These are phyloP conservation scores for Anthophora plumipes DNA, from an alignment of 2,888 invertebrate genomes.

Conservation along the genomic window DNA sequence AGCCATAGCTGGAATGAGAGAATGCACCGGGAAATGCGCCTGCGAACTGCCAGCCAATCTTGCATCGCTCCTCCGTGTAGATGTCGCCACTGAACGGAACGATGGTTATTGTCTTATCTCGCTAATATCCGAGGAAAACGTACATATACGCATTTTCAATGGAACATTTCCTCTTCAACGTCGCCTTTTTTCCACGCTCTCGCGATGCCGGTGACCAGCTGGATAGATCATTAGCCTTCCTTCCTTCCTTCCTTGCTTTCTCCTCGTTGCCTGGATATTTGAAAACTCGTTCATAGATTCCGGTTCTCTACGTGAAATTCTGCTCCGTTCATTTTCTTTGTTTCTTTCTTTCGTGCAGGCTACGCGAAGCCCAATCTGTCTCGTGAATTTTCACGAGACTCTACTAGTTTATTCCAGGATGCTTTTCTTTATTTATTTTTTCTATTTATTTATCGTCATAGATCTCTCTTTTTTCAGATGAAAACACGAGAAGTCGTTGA, in stretches of 20 bases:
- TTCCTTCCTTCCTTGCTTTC: no score
- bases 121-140: neutral
- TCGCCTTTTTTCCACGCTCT: neutral
- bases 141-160: neutral
- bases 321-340: no score
- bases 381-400: no score
- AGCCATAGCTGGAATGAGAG: constrained; percentile 35
- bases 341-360: no score
- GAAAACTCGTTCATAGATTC: neutral
- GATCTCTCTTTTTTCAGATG: neutral
- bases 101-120: neutral
- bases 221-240: constrained; percentile 3
- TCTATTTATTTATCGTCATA: no score
- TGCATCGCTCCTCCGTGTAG: constrained; percentile 24
- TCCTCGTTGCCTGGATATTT: no score
- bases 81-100: constrained; percentile 54
- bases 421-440: neutral
- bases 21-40: constrained; percentile 67
- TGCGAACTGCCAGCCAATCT: constrained; percentile 59
- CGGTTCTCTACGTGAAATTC: neutral
- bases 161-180: no score
- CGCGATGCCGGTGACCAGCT: neutral
- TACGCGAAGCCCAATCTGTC: no score
- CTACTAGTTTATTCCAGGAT: neutral
- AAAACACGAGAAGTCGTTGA: neutral